Evolutionary conservation across 2,797 vertebrate species (phyloP).

Genomic region (Ptychobarbus kaznakovi): DNA sequence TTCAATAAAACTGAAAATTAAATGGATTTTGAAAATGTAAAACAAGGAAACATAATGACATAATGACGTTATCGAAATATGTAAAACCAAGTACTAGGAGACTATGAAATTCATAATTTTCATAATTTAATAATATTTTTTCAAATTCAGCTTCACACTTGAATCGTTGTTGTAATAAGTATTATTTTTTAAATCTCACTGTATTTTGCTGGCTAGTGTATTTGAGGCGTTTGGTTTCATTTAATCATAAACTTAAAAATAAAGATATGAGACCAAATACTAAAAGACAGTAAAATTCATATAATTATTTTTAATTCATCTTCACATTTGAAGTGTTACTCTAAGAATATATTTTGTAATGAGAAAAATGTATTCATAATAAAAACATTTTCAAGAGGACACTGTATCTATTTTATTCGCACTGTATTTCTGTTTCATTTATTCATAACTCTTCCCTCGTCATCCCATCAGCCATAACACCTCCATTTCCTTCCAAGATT

Average conservation of each 20-base stretch:
- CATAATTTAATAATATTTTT: not conserved
- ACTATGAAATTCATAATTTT: not conserved
- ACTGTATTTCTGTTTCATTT: not conserved
- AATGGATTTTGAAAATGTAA: not conserved
- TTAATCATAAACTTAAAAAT: not conserved
- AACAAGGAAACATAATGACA: not conserved
- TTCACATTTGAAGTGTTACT: not conserved
- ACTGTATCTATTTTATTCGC: not conserved
- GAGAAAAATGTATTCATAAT: not conserved
- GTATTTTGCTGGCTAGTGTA: not conserved
- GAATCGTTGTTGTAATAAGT: no score
- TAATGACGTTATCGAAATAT: not conserved
- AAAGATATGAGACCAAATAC: not conserved
- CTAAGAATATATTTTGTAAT: not conserved
- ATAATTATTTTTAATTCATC: not conserved
- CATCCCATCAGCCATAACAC: not conserved
- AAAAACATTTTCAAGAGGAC: not conserved
- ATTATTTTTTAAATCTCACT: not conserved
- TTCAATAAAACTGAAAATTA: not conserved
- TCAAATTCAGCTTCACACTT: not conserved
- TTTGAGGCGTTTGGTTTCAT: not conserved
- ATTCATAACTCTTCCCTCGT: not conserved
- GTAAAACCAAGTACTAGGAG: not conserved
- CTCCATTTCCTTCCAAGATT: not conserved
- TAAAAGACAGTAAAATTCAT: not conserved